A percentile compares a stretch with the other conserved stretches of the same genome.
Conservation (phyloP, 2,113 vertebrate species). For the Melierax canorus region DNA sequence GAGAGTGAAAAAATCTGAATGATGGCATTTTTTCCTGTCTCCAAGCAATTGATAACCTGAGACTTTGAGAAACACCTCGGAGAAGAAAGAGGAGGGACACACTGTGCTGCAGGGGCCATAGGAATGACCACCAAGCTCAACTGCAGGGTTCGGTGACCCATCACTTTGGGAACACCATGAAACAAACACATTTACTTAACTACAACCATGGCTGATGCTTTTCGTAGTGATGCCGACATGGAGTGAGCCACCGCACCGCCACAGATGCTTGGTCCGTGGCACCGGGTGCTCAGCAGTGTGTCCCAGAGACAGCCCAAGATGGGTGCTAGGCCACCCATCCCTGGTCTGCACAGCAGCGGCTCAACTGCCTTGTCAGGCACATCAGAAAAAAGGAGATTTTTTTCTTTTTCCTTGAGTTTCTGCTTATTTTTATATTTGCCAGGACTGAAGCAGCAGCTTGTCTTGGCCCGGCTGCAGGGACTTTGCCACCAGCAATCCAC, state of each 20-base stretch:
- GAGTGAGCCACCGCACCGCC: accelerated
- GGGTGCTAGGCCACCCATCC: neutral
- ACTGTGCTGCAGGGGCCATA: accelerated
- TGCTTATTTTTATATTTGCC: neutral
- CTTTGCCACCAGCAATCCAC: neutral
- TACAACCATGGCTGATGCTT: neutral
- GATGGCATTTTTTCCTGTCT: neutral
- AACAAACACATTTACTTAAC: neutral
- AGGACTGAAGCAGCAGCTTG: neutral
- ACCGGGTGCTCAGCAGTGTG: accelerated
- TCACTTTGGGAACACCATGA: neutral
- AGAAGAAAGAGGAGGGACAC: neutral
- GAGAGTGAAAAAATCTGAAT: neutral
- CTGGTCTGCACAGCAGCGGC: neutral
- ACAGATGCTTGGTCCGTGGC: neutral
- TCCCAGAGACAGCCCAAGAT: neutral
- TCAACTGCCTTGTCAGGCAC: neutral
- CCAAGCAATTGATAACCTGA: neutral
- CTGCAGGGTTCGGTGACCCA: neutral
- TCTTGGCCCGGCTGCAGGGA: neutral
- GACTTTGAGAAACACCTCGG: neutral
- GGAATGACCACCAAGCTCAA: neutral
- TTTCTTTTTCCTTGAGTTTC: neutral
- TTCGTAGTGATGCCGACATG: neutral
- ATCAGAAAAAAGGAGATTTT: neutral